Evolutionary conservation across 1,140 invertebrate species (phyloP).

Genomic region (Calliphora vicina): DNA sequence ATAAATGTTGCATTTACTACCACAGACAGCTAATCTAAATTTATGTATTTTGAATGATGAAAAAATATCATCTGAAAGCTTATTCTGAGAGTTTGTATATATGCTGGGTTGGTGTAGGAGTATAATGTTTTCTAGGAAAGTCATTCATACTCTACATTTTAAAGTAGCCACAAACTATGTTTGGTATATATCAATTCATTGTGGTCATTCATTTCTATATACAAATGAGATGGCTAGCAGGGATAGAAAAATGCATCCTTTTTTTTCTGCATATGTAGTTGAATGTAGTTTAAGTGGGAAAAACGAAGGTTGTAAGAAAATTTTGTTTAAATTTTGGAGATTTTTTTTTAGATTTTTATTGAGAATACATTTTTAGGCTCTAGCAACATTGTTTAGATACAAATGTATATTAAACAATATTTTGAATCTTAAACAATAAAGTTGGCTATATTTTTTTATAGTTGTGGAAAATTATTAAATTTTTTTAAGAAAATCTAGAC

Average conservation of each 20-base stretch:
- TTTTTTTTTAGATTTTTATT: background rate
- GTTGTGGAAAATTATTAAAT: too few species aligned
- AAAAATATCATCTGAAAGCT: background rate
- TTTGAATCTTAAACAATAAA: too few species aligned
- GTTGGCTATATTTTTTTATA: too few species aligned
- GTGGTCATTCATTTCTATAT: conserved; percentile 23
- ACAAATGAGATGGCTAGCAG: background rate
- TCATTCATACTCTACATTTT: background rate
- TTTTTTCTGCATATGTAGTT: background rate
- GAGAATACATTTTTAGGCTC: too few species aligned
- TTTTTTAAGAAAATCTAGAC: too few species aligned
- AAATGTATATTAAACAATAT: too few species aligned
- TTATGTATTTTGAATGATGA: conserved; percentile 32
- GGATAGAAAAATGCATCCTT: background rate
- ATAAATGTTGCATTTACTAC: conserved; percentile 32
- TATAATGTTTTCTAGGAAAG: background rate
- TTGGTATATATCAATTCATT: conserved; percentile 14
- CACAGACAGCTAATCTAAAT: conserved; percentile 33
- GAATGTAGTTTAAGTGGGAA: background rate
- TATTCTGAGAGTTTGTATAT: background rate
- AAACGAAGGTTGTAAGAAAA: background rate
- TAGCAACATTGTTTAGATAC: too few species aligned
- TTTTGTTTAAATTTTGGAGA: background rate
- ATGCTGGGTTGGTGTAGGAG: background rate
- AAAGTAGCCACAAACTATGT: background rate